Evolutionary conservation across 2,888 invertebrate species (phyloP).

Genomic region (Lepidochrysops patricia): DNA sequence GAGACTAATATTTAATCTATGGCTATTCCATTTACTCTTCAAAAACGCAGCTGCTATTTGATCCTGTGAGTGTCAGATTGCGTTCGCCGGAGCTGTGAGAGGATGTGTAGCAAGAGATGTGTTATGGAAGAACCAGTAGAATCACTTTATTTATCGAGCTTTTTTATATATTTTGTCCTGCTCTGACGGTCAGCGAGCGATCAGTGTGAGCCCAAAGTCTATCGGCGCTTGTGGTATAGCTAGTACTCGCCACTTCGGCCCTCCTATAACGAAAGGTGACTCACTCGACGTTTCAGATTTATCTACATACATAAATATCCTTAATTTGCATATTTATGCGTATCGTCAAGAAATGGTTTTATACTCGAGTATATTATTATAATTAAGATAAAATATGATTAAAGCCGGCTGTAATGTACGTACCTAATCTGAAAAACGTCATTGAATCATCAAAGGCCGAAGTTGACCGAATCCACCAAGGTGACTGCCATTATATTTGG

Average conservation of each 20-base stretch:
- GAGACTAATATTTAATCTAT: no score
- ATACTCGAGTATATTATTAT: neutral
- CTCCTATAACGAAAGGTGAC: neutral
- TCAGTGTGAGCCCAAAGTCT: neutral
- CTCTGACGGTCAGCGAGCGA: neutral
- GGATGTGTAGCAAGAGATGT: no score
- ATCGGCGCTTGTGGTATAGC: neutral
- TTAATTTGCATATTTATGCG: constrained; percentile 2
- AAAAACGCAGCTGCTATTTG: no score
- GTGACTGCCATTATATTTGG: constrained; percentile 9
- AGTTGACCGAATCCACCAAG: constrained; percentile 9
- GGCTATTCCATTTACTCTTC: no score
- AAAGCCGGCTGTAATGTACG: neutral
- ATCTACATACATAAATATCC: constrained; percentile 3
- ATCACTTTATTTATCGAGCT: neutral
- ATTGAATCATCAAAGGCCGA: constrained; percentile 11
- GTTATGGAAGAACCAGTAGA: no score
- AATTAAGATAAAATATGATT: no score
- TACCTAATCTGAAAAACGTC: neutral
- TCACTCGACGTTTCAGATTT: neutral
- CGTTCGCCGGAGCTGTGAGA: no score
- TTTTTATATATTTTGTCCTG: no score
- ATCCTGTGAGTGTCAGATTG: no score
- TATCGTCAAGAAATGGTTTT: neutral
- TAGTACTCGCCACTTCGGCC: constrained; percentile 16